Percentiles rank a stretch among this genome's conserved stretches.
Conservation (phyloP, 92 coral and sea anemone species). For the Zoanthus sociatus region DNA sequence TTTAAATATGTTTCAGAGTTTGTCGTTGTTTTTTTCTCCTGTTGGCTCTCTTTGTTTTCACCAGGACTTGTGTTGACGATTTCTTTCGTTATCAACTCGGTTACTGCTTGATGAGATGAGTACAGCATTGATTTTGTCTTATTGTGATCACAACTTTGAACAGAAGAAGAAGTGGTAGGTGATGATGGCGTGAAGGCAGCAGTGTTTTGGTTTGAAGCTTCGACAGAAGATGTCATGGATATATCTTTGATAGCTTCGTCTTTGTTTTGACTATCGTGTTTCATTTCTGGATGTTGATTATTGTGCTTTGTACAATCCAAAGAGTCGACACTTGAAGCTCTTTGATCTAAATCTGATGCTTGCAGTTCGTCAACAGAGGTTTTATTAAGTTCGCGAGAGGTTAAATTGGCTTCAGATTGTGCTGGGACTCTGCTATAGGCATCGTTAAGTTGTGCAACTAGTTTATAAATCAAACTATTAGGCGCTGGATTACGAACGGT, state of each 20-base stretch:
- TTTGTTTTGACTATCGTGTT: background rate
- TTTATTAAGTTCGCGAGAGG: background rate
- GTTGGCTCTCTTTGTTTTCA: background rate
- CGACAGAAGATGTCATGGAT: background rate
- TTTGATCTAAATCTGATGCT: background rate
- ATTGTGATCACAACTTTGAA: background rate
- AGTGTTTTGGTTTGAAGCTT: background rate
- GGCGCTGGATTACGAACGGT: conserved; percentile 4
- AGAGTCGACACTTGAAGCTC: background rate
- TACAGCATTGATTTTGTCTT: background rate
- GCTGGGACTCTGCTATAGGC: background rate
- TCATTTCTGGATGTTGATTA: background rate
- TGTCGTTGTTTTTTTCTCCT: background rate
- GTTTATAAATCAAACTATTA: conserved; percentile 17
- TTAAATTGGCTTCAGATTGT: background rate
- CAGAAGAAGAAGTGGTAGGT: too few species aligned
- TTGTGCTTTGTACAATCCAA: background rate
- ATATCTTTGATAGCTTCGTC: background rate
- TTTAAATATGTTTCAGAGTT: background rate
- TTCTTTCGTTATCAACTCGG: background rate
- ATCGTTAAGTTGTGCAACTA: conserved; percentile 34
- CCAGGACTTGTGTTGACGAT: background rate
- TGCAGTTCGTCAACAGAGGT: background rate
- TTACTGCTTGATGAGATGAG: background rate
- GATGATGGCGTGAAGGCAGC: background rate